Evolutionary conservation across 2,888 invertebrate species (phyloP).

Genomic region (Atethmia centrago): DNA sequence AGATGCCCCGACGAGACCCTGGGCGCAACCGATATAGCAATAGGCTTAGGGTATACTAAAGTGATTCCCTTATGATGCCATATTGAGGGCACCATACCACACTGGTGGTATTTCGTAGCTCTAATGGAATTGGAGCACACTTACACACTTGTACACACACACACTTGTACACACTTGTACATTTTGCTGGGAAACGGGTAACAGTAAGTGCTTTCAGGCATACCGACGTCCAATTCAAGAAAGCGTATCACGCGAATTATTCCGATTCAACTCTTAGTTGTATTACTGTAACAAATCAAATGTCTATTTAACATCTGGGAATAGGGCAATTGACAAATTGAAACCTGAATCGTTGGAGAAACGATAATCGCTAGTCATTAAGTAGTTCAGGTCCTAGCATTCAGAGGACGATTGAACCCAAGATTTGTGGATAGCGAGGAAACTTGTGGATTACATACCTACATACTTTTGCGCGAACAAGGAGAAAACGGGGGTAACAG

Average conservation of each 20-base stretch:
- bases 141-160: slow-evolving; percentile 31
- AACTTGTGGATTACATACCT: slow-evolving; percentile 55
- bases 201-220: slow-evolving; percentile 45
- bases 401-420: slow-evolving; percentile 51
- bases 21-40: slow-evolving; percentile 42
- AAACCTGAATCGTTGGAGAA: slow-evolving; percentile 50
- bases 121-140: slow-evolving; percentile 57
- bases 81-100: slow-evolving; percentile 33
- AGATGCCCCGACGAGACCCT: slow-evolving; percentile 55
- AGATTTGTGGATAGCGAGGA: slow-evolving; percentile 59
- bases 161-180: slow-evolving; percentile 34
- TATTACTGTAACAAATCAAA: slow-evolving; percentile 51
- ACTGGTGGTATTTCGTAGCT: slow-evolving; percentile 51
- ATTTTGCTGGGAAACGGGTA: slow-evolving; percentile 24
- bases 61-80: slow-evolving; percentile 41
- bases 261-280: slow-evolving; percentile 29
- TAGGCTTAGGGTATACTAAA: slow-evolving; percentile 50
- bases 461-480: slow-evolving; percentile 55
- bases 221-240: slow-evolving; percentile 31
- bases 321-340: slow-evolving; percentile 43
- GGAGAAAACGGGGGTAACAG: slow-evolving; percentile 66
- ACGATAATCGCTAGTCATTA: slow-evolving; percentile 54
- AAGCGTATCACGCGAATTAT: slow-evolving; percentile 34
- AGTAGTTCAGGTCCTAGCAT: slow-evolving; percentile 35
- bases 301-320: slow-evolving; percentile 33